Percentiles rank a stretch among this genome's conserved stretches.
phyloP scores from a whole-genome alignment of 2,888 invertebrate species.

The Metopia argyrocephala region DNA sequence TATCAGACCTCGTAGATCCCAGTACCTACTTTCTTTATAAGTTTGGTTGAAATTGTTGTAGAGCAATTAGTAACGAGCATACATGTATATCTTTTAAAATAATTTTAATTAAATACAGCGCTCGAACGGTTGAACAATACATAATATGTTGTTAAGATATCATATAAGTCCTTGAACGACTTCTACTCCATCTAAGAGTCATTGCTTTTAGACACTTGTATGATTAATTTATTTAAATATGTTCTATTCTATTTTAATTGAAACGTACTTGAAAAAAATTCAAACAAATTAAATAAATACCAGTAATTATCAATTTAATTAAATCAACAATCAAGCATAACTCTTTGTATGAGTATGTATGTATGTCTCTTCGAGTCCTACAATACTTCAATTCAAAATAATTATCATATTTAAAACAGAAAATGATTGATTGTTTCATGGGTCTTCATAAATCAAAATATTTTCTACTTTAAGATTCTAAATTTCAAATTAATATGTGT shows the following conservation, averaged over 20 bases:
- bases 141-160: too few relatives aligned
- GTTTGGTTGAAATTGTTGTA: too few relatives aligned
- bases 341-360: background rate
- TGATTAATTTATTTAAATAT: background rate
- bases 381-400: slow-evolving; percentile 41
- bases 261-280: background rate
- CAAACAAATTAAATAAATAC: background rate
- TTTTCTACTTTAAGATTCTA: background rate
- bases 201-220: background rate
- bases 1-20: too few relatives aligned
- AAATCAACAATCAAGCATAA: background rate
- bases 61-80: too few relatives aligned
- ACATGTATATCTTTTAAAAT: too few relatives aligned
- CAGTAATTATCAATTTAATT: too few relatives aligned
- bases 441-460: background rate
- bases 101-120: too few relatives aligned
- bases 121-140: too few relatives aligned
- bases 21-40: too few relatives aligned
- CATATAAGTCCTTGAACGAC: too few relatives aligned
- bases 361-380: background rate
- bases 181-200: background rate
- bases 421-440: slow-evolving; percentile 8
- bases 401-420: slow-evolving; percentile 20
- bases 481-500: background rate
- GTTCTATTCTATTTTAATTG: background rate